Evolutionary conservation across 2,888 invertebrate species (phyloP).

Genomic region (Dusona sp.): DNA sequence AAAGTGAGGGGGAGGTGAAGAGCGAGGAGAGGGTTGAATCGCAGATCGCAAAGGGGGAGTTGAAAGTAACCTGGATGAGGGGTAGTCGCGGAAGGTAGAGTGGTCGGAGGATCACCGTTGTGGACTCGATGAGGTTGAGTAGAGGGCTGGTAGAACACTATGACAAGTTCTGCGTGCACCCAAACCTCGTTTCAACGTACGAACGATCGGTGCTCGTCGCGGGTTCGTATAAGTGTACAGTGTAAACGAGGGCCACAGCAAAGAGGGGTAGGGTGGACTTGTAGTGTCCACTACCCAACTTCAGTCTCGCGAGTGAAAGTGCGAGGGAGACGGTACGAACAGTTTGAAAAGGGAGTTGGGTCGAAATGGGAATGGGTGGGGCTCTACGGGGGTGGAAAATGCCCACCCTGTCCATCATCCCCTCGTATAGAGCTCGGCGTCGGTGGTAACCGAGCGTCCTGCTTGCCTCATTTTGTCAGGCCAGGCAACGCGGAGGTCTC

Average conservation of each 20-base stretch:
- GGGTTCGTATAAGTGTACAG: conserved; percentile 64
- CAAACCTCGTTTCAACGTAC: conserved; percentile 75
- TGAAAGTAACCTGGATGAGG: conserved; percentile 59
- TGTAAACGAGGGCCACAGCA: conserved; percentile 62
- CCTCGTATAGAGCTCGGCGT: conserved; percentile 73
- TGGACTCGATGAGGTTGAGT: conserved; percentile 68
- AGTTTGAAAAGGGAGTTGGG: conserved; percentile 50
- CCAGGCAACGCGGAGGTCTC: conserved; percentile 71
- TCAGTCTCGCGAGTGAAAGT: conserved; percentile 54
- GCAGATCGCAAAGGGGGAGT: conserved; percentile 51
- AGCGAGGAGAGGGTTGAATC: conserved; percentile 57
- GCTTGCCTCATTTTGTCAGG: conserved; percentile 72
- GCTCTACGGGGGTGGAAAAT: conserved; percentile 74
- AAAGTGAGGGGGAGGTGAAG: conserved; percentile 35
- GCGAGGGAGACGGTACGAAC: conserved; percentile 58
- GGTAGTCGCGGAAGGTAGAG: conserved; percentile 61
- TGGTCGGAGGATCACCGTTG: conserved; percentile 60
- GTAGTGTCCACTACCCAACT: conserved; percentile 50
- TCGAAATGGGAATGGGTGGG: conserved; percentile 14
- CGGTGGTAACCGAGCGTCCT: conserved; percentile 74
- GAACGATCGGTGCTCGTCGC: conserved; percentile 71
- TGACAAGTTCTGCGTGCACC: conserved; percentile 72
- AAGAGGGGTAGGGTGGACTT: conserved; percentile 59
- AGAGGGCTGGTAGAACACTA: conserved; percentile 70
- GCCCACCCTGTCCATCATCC: conserved; percentile 79